Base-by-base conservation (phyloP, 1,140 invertebrate genomes). In the Apis dorsata region DNA sequence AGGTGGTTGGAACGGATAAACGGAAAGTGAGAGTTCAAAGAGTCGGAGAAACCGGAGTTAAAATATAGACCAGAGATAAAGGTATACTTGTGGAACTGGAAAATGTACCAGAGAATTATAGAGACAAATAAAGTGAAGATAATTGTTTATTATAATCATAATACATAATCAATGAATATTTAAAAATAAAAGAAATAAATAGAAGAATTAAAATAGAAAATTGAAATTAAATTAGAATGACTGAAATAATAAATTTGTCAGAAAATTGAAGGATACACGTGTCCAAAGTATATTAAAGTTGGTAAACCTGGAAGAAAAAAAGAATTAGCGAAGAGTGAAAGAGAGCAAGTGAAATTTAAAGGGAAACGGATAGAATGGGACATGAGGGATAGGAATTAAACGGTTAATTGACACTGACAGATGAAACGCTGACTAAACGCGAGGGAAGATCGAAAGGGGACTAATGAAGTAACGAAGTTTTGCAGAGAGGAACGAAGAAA, bases 361-460 rank as follows among this genome's bases (percentile, higher is more conserved):
- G 34, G 44, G 55, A 60, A 69, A 28, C 78, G 59, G 60, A 80
- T 63, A 73, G 59, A 28, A 65, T n/a, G 51, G 11, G 69, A 73
- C 68, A n/a, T 12, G 57, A 60, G 53, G 59, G 69, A 72, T 60
- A 24, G 69, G 70, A 63, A 72, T 80, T 80, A 80, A 73, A 60
- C 51, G 60, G 69, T 28, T 55, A 65, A 60, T 60, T 72, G 78
- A 62, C 78, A 51, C 28, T 77, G 69, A 72, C 70, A 24, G 65
- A 68, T 80, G 78, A 51, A 65, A 80, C 69, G 69, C 51, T 65
- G 78, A 73, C 68, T 59, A 55, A 73, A 55, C 78, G 63, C 24
- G 44, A 17, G 34, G 28, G 44, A 51, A 53, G 51, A 79, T 70
- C 63, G 51, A 69, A 69, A 53, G 74, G 63, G n/a, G 34, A 69